Conservation (phyloP, 2,113 vertebrate species). For the Eonycteris spelaea region DNA sequence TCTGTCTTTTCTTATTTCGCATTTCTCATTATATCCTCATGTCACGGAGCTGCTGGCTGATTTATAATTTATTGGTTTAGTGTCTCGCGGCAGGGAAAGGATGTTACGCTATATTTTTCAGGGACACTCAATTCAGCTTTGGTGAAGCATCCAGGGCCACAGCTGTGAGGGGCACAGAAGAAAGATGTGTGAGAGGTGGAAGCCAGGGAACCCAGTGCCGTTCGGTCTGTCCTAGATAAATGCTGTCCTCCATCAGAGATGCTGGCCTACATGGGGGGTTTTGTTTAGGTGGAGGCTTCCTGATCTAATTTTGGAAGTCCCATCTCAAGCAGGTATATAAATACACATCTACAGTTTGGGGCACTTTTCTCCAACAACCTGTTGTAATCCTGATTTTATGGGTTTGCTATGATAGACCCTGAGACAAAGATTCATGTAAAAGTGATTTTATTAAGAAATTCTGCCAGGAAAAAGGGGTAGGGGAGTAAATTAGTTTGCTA, state of each 20-base stretch:
- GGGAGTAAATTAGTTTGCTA: neutral
- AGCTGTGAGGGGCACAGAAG: constrained; percentile 56
- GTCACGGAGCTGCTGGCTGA: constrained; percentile 76
- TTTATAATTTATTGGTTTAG: constrained; percentile 81
- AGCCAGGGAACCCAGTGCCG: neutral
- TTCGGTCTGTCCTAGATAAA: neutral
- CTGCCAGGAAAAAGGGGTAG: neutral
- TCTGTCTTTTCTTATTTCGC: constrained; percentile 75
- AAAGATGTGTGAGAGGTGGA: constrained; percentile 23
- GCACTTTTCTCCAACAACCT: neutral
- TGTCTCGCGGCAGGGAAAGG: constrained; percentile 74
- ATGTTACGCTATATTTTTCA: constrained; percentile 75
- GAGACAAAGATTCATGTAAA: neutral
- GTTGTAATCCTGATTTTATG: neutral
- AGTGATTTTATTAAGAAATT: constrained; percentile 42
- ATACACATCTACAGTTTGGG: neutral
- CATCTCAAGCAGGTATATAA: neutral
- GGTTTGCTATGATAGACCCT: neutral
- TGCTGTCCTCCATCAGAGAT: neutral
- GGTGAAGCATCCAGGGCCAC: constrained; percentile 72
- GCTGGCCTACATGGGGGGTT: neutral
- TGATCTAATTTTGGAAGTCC: constrained; percentile 39
- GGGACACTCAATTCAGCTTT: constrained; percentile 76
- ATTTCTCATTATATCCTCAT: constrained; percentile 78
- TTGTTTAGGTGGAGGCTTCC: constrained; percentile 9